phyloP scores from a whole-genome alignment of 2,113 vertebrate species.

The Poeciliopsis turrubarensis region DNA sequence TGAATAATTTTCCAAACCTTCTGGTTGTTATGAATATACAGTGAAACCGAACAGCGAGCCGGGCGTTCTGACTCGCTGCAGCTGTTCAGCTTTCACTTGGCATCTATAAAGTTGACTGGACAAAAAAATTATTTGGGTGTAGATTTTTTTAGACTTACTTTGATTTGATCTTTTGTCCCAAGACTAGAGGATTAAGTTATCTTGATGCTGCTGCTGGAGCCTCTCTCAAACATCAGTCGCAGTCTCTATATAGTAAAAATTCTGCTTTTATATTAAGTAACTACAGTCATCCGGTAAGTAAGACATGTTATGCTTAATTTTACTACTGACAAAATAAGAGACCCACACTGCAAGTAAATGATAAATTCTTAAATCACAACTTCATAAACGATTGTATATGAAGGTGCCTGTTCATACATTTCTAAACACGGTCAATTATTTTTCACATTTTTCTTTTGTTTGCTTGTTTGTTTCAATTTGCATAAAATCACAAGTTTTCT shows the following conservation, averaged over 20 bases:
- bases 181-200: constrained; percentile 32
- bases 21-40: not conserved
- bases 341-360: constrained; percentile 43
- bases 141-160: constrained; percentile 41
- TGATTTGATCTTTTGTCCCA: constrained; percentile 23
- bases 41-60: not conserved
- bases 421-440: constrained; percentile 6
- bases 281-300: constrained; percentile 42
- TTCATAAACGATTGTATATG: constrained; percentile 36
- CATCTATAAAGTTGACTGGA: not conserved
- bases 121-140: constrained; percentile 22
- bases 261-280: constrained; percentile 28
- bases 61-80: not conserved
- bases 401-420: constrained; percentile 11
- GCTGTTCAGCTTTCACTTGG: constrained; percentile 2
- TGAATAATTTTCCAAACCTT: constrained; percentile 5
- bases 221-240: not conserved
- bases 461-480: constrained; percentile 27
- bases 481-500: constrained; percentile 7
- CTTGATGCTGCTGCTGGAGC: constrained; percentile 5
- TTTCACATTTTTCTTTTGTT: constrained; percentile 20
- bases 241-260: constrained; percentile 8
- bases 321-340: constrained; percentile 60
- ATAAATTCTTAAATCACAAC: constrained; percentile 44
- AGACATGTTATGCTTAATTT: constrained; percentile 48